Base-by-base conservation (phyloP, 2,797 vertebrate genomes). In the Neosilurus hyrtlii region DNA sequence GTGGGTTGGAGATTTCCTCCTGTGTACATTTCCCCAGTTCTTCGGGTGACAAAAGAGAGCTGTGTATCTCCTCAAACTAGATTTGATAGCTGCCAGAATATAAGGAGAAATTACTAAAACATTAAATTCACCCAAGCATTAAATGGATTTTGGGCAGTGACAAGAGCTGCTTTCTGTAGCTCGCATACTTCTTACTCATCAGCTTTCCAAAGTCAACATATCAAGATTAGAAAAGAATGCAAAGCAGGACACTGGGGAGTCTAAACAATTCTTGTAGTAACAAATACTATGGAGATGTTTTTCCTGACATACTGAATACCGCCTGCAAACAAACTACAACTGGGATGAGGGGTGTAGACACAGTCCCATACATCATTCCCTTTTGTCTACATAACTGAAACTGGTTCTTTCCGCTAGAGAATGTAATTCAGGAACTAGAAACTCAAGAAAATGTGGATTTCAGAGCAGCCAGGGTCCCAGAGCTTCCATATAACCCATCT, bases 331-430 rank as follows among this genome's bases (percentile, higher is more conserved):
- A 26, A 22, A 20, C 20, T 24, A 79, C 35, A 71, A 74, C 20
- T 52, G 70, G 59, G 26, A 43, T 77, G 54, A n/a, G 9, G 30
- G 30, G 3, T 72, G 43, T 43, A 61, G 59, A 79, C 52, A 72
- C 14, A 15, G 67, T 83, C 62, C 35, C 65, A 76, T 68, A 59
- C 66, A 57, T 77, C 24, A 75, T 51, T 86, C 71, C 73, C 73
- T 35, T 16, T 62, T 61, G 79, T 20, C 59, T n/a, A 37, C 66
- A 72, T 67, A 43, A 37, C 52, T 62, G n/a, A 84, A 83, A 82
- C 56, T 78, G 68, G 52, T 81, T 82, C 72, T 82, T 81, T 79
- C 54, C 79, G 30, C 84, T 79, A 79, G 49, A 84, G 82, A 68
- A 74, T 76, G 71, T 77, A 86, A 77, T 70, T 30, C 65, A 79